A percentile compares a stretch with the other conserved stretches of the same genome.
These are phyloP conservation scores for Glyphotaelius pellucidus DNA, from an alignment of 2,888 invertebrate genomes.

Conservation along the genomic window DNA sequence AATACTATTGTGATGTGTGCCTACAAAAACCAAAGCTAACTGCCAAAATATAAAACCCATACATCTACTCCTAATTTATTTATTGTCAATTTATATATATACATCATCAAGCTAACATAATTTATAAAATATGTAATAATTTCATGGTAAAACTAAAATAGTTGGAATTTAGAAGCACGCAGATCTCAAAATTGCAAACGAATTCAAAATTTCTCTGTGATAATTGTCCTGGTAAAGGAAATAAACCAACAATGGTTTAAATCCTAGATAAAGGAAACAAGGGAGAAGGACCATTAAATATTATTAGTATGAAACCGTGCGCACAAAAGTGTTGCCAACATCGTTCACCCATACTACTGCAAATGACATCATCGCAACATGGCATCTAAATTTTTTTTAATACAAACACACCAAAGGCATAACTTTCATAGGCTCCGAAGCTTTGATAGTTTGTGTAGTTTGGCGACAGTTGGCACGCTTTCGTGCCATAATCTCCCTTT, in stretches of 20 bases:
- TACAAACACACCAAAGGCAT: no score
- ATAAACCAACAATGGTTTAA: not conserved
- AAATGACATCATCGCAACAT: no score
- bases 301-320: no score
- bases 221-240: not conserved
- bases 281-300: no score
- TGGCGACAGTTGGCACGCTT: no score
- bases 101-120: not conserved
- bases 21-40: not conserved
- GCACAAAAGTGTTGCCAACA: no score
- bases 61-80: not conserved
- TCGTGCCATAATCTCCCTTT: no score
- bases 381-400: no score
- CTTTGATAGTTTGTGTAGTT: no score
- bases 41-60: not conserved
- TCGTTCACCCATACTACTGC: no score
- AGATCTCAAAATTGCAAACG: not conserved
- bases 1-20: not conserved
- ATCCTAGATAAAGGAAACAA: no score
- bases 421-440: no score
- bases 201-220: not conserved
- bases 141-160: not conserved
- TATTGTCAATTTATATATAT: not conserved
- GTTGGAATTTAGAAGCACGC: not conserved
- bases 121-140: not conserved